Base-by-base conservation (phyloP, 2,797 vertebrate species). In the Myotis planiceps region DNA sequence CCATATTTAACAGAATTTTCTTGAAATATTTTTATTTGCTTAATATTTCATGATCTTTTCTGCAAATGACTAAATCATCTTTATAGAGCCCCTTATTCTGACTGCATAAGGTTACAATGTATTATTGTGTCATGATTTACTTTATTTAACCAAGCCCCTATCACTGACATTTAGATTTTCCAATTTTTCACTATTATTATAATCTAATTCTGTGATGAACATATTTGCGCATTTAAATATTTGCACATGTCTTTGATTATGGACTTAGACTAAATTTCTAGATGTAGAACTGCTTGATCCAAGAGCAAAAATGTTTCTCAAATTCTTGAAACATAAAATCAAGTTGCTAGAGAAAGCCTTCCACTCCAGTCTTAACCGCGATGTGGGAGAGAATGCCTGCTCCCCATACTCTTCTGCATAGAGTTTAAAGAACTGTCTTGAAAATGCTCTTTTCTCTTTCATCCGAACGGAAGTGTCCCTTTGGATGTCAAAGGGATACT, bases 1-100 rank as follows among this genome's bases (percentile, higher is more conserved):
- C 71, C 7, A 29, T 74, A 83, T 51, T 81, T 65, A 87, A 75
- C 9, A 60, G 55, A 86, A 83, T n/a, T 95, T 96, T n/a, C 79
- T 93, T 86, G 58, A 94, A 94, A 93, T 94, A 93, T 76, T 94
- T 96, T 96, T 88, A 92, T 91, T 89, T 95, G 80, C 53, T 74
- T 93, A 92, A 87, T 96, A 94, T 75, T 93, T 97, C 83, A 96
- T 55, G 80, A 91, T 87, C 45, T 72, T 86, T 93, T 87, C 65
- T 93, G 87, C 66, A 32, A 91, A 45, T 93, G 39, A 80, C 84
- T 72, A 83, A 95, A 58, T 58, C 68, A 42, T 78, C 87, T 92
- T 93, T 34, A 47, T 71, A 84, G 90, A 93, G 60, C 45, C 49
- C 23, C 53, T 63, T 79, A 78, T 87, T 91, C 47, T 84, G 29